Conservation (phyloP, 1,140 invertebrate genomes). For the Centruroides sculpturatus region DNA sequence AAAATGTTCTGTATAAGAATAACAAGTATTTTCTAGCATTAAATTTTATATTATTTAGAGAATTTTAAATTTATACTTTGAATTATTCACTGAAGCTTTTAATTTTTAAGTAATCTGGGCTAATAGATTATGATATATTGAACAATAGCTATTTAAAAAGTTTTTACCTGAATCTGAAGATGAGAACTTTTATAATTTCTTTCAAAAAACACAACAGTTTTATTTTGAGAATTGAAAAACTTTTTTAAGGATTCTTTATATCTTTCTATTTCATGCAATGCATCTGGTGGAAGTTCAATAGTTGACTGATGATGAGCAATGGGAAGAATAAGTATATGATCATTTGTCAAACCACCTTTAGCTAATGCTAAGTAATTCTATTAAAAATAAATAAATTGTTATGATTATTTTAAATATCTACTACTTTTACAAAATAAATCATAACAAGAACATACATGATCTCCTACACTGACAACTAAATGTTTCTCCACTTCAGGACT, state of each 20-base stretch:
- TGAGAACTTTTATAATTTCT: conserved; percentile 87
- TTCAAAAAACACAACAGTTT: conserved; percentile 79
- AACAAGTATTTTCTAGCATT: too few species aligned
- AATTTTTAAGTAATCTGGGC: too few species aligned
- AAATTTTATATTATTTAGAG: not conserved
- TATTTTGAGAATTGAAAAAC: conserved; percentile 49
- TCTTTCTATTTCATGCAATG: conserved; percentile 64
- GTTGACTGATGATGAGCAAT: conserved; percentile 77
- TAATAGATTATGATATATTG: too few species aligned
- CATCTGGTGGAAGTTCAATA: conserved; percentile 52
- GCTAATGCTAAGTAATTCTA: conserved; percentile 74
- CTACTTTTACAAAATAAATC: too few species aligned
- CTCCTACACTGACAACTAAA: conserved; percentile 78
- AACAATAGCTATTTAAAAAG: not conserved
- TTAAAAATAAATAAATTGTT: conserved; percentile 4
- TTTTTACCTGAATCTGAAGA: conserved; percentile 71
- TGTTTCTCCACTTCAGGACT: conserved; percentile 89
- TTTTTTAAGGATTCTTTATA: conserved; percentile 60
- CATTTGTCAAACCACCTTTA: conserved; percentile 65
- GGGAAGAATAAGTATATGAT: conserved; percentile 86
- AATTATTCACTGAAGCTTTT: too few species aligned
- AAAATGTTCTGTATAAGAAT: too few species aligned
- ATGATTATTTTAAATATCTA: too few species aligned
- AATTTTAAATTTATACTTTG: not conserved
- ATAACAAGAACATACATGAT: conserved; percentile 34